Conservation (phyloP, 2,797 vertebrate species). For the Enteromius trimaculatus region DNA sequence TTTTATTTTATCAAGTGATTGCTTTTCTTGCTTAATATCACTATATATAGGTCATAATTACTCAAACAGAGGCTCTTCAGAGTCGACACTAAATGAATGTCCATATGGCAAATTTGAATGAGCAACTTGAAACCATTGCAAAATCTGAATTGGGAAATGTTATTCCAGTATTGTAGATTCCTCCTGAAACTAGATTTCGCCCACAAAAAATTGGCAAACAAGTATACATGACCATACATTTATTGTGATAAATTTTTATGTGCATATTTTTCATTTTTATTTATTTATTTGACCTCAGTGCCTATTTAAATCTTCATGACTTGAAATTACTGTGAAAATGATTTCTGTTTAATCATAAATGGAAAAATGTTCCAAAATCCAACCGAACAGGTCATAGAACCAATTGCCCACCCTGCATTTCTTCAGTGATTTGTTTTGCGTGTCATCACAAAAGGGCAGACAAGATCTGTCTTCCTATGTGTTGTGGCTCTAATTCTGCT, state of each 20-base stretch:
- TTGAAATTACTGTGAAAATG: neutral
- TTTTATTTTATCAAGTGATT: slow-evolving; percentile 8
- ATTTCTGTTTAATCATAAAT: neutral
- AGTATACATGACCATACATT: neutral
- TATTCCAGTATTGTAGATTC: neutral
- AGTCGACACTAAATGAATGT: too few relatives aligned
- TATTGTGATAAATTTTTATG: neutral
- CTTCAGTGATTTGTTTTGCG: neutral
- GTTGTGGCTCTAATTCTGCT: neutral
- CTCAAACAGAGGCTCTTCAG: neutral
- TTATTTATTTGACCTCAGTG: neutral
- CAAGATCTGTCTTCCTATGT: neutral
- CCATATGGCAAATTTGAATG: neutral
- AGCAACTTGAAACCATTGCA: neutral
- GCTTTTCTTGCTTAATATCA: neutral
- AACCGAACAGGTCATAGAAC: neutral
- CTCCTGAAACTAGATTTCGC: neutral
- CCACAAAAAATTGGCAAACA: neutral
- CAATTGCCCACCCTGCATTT: neutral
- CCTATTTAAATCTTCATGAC: neutral
- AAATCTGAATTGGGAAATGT: neutral
- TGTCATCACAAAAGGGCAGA: neutral
- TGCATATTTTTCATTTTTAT: neutral
- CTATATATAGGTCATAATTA: neutral
- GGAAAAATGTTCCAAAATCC: neutral